Percentiles rank a stretch among this genome's conserved stretches.
These are phyloP conservation scores for Epinephelus malabaricus DNA, from an alignment of 2,797 vertebrate genomes.

Conservation along the genomic window DNA sequence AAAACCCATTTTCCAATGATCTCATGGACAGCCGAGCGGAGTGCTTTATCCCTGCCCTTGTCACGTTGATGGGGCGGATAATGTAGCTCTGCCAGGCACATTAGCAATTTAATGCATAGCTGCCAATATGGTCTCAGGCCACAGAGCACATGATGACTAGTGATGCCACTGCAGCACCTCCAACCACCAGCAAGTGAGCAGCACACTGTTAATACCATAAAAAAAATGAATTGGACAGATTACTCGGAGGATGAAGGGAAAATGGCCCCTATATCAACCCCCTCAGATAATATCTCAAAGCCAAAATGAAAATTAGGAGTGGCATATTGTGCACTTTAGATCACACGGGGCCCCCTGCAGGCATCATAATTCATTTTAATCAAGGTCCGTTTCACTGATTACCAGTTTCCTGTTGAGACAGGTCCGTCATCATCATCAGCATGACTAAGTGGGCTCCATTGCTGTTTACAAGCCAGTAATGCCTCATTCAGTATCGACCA, in stretches of 20 bases:
- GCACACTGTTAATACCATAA: not conserved
- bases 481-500: constrained; percentile 54
- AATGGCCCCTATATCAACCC: constrained; percentile 14
- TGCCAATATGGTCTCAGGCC: constrained; percentile 64
- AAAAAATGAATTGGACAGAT: constrained; percentile 22
- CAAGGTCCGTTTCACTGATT: constrained; percentile 65
- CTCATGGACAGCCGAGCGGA: constrained; percentile 63
- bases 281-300: constrained; percentile 41
- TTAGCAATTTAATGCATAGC: constrained; percentile 78
- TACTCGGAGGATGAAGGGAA: not conserved
- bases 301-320: constrained; percentile 43
- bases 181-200: constrained; percentile 28
- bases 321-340: constrained; percentile 51
- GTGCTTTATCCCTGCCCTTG: constrained; percentile 66
- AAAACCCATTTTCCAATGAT: constrained; percentile 73
- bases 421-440: constrained; percentile 55
- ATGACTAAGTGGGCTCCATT: constrained; percentile 60
- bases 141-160: constrained; percentile 52
- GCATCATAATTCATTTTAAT: constrained; percentile 64
- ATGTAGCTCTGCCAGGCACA: constrained; percentile 69
- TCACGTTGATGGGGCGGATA: constrained; percentile 72
- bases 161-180: constrained; percentile 39
- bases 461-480: constrained; percentile 59
- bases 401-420: constrained; percentile 60
- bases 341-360: constrained; percentile 30